These are phyloP conservation scores for Trachythela sp. DNA, from an alignment of 64 coral and sea anemone genomes.

Conservation along the genomic window DNA sequence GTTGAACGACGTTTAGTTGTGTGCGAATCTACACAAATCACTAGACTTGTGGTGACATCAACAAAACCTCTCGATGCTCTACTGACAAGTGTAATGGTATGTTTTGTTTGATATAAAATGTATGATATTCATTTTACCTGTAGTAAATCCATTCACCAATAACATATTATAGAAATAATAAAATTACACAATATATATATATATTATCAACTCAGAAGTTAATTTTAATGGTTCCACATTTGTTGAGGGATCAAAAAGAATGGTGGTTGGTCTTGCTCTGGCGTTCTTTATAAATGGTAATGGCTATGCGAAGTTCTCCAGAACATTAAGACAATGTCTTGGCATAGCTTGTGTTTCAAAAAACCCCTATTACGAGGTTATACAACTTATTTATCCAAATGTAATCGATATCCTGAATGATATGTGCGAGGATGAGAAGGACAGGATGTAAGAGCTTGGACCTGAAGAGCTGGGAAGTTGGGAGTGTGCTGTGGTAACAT, in stretches of 20 bases:
- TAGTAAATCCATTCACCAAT: no score
- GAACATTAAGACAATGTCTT: no score
- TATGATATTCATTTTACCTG: no score
- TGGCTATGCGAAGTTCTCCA: conserved; percentile 52
- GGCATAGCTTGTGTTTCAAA: no score
- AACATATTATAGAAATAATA: no score
- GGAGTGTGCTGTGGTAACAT: conserved; percentile 22
- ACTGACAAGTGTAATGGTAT: conserved; percentile 33
- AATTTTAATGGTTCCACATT: background rate
- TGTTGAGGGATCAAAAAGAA: no score
- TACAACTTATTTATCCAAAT: no score
- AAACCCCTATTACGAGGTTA: no score
- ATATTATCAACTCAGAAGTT: no score
- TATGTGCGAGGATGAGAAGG: no score
- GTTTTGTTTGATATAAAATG: background rate
- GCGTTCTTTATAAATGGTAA: conserved; percentile 38
- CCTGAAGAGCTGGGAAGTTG: conserved; percentile 32
- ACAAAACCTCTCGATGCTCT: conserved; percentile 35
- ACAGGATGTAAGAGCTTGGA: background rate
- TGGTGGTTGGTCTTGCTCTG: conserved; percentile 37
- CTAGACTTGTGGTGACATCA: conserved; percentile 27
- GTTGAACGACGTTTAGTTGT: conserved; percentile 22
- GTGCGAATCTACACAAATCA: conserved; percentile 25
- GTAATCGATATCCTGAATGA: no score
- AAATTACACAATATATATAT: no score